Evolutionary conservation across 2,888 invertebrate species (phyloP).

Genomic region (Limenitis camilla): DNA sequence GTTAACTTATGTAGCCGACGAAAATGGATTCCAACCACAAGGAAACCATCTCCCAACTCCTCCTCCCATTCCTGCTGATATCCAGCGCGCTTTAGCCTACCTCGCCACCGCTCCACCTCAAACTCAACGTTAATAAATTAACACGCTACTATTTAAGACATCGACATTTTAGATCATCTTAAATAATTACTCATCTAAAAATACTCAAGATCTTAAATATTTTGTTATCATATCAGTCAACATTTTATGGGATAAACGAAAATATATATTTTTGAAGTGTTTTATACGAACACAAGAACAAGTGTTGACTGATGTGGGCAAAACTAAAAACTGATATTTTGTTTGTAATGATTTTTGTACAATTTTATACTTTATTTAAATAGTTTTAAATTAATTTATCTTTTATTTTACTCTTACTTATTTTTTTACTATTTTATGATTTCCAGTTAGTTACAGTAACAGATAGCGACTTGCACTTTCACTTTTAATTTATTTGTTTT

Average conservation of each 20-base stretch:
- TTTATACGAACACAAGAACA: not conserved
- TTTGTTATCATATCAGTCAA: not conserved
- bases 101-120: slow-evolving; percentile 78
- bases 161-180: not conserved
- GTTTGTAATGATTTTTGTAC: slow-evolving; percentile 10
- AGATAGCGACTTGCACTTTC: no score
- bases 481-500: no score
- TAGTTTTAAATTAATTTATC: not conserved
- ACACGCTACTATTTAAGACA: not conserved
- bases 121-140: slow-evolving; percentile 27
- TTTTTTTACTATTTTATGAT: not conserved
- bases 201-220: no score
- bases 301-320: not conserved
- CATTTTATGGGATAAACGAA: not conserved
- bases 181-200: not conserved
- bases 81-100: slow-evolving; percentile 78
- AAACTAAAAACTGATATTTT: not conserved
- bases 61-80: slow-evolving; percentile 81
- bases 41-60: slow-evolving; percentile 77
- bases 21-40: slow-evolving; percentile 80
- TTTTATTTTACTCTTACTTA: not conserved
- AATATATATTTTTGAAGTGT: not conserved
- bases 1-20: slow-evolving; percentile 78
- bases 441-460: no score
- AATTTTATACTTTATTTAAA: slow-evolving; percentile 11